Conservation (phyloP, 1,140 invertebrate species). For the Caenorhabditis brenneri region DNA sequence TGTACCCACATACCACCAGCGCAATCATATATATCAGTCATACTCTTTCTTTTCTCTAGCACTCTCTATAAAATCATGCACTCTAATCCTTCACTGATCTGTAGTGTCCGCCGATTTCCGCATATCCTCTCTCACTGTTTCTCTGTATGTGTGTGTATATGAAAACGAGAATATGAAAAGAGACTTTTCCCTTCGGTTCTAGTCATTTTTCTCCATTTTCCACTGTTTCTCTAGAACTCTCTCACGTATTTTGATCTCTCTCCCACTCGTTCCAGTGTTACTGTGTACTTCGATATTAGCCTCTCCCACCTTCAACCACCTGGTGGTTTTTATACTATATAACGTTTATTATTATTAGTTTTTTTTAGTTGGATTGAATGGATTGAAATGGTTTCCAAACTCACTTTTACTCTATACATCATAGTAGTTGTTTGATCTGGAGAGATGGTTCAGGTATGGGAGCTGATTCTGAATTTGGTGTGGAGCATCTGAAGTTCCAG, state of each 20-base stretch:
- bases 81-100: background rate
- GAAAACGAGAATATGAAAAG: background rate
- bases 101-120: background rate
- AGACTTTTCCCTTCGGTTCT: background rate
- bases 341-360: slow-evolving; percentile 20
- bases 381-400: background rate
- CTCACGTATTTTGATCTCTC: background rate
- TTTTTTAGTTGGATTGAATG: background rate
- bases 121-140: too few relatives aligned
- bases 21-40: background rate
- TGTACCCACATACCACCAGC: background rate
- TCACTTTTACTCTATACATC: background rate
- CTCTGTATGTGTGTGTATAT: too few relatives aligned
- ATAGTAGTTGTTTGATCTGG: too few relatives aligned
- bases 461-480: too few relatives aligned
- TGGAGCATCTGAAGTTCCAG: too few relatives aligned
- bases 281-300: background rate
- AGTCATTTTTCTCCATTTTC: background rate
- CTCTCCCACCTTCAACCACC: background rate
- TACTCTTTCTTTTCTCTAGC: background rate
- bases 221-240: background rate
- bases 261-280: background rate
- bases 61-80: background rate
- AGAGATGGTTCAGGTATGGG: too few relatives aligned
- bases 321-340: slow-evolving; percentile 10